A percentile compares a stretch with the other conserved stretches of the same genome.
These are phyloP conservation scores for Chironomus striatipennis DNA, from an alignment of 1,140 invertebrate species.

Conservation along the genomic window DNA sequence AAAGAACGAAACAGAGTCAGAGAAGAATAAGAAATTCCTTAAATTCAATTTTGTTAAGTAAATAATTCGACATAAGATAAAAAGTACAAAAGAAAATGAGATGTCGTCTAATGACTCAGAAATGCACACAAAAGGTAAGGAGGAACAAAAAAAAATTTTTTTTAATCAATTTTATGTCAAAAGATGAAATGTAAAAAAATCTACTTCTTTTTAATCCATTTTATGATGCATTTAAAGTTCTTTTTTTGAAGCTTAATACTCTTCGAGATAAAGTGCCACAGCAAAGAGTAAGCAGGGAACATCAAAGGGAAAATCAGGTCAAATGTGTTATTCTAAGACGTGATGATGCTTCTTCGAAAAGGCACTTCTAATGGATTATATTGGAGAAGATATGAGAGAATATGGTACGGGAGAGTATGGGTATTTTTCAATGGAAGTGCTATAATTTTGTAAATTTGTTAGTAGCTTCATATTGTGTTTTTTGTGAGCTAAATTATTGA, in stretches of 20 bases:
- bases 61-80: neutral
- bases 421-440: no score
- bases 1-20: neutral
- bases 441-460: no score
- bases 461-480: no score
- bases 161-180: neutral
- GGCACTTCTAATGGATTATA: neutral
- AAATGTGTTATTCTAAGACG: constrained; percentile 8
- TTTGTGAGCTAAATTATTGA: no score
- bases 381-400: neutral
- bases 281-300: neutral
- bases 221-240: neutral
- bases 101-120: no score
- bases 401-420: no score
- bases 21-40: no score
- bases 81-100: neutral
- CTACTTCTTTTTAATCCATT: no score
- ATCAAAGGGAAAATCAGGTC: neutral
- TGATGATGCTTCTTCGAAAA: neutral
- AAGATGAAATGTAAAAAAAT: neutral
- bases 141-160: neutral
- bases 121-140: neutral
- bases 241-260: no score
- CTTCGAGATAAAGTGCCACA: neutral
- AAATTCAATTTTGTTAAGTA: constrained; percentile 2